Percentiles rank a stretch among this genome's conserved stretches.
Evolutionary conservation across 1,140 invertebrate genomes (phyloP).

Genomic region (Solenopsis invicta): DNA sequence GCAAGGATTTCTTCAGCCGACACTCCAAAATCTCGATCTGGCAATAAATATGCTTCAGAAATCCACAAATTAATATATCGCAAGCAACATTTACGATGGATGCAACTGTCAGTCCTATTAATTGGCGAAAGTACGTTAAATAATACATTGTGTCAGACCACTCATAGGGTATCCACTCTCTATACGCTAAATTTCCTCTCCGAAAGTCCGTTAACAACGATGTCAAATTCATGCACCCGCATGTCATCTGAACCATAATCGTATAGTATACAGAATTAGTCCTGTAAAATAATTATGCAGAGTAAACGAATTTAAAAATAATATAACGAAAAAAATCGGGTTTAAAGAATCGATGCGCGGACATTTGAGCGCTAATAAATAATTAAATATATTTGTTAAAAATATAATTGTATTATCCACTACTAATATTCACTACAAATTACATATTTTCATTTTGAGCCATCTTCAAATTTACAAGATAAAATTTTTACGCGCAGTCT

Average conservation of each 20-base stretch:
- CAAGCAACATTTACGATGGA: slow-evolving; percentile 69
- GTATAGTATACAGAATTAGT: slow-evolving; percentile 52
- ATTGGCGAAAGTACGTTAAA: slow-evolving; percentile 75
- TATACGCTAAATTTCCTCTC: slow-evolving; percentile 57
- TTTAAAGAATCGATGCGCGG: too few species aligned
- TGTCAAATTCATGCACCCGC: slow-evolving; percentile 55
- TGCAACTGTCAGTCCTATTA: slow-evolving; percentile 41
- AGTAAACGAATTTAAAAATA: not conserved
- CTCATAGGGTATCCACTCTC: slow-evolving; percentile 76
- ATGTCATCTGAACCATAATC: slow-evolving; percentile 58
- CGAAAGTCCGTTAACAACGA: slow-evolving; percentile 67
- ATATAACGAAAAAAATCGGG: too few species aligned
- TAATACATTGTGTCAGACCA: not conserved
- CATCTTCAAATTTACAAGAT: too few species aligned
- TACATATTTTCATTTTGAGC: too few species aligned
- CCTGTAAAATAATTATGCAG: slow-evolving; percentile 41
- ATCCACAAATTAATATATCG: slow-evolving; percentile 69
- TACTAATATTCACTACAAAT: too few species aligned
- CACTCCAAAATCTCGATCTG: slow-evolving; percentile 73
- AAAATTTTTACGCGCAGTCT: too few species aligned
- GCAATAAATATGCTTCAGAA: slow-evolving; percentile 65
- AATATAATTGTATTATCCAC: too few species aligned
- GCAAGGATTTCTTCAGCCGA: slow-evolving; percentile 51
- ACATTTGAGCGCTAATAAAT: too few species aligned
- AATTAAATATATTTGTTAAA: too few species aligned